Conservation (phyloP, 2,888 invertebrate genomes). For the Cephus pulcher region DNA sequence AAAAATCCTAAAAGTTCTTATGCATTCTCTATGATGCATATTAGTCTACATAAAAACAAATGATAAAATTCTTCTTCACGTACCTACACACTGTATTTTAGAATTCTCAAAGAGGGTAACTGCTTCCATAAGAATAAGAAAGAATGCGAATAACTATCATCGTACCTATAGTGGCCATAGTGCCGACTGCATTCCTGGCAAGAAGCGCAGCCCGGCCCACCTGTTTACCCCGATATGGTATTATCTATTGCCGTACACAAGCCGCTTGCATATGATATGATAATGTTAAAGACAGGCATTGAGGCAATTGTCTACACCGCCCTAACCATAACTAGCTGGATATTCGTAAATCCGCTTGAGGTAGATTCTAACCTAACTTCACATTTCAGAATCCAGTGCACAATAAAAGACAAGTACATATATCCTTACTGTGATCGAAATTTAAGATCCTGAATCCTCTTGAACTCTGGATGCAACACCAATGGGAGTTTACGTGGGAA, state of each 20-base stretch:
- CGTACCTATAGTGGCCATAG: slow-evolving; percentile 16
- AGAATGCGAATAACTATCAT: slow-evolving; percentile 3
- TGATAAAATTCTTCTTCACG: neutral
- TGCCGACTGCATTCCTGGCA: slow-evolving; percentile 11
- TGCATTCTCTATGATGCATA: neutral
- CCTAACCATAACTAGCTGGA: slow-evolving; percentile 22
- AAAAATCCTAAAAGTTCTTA: neutral
- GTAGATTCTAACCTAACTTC: slow-evolving; percentile 7
- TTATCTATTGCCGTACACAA: slow-evolving; percentile 29
- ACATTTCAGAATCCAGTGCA: neutral
- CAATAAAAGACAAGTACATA: neutral
- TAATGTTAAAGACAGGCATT: slow-evolving; percentile 34
- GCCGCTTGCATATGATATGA: slow-evolving; percentile 31
- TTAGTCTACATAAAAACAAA: neutral
- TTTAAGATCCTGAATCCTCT: neutral
- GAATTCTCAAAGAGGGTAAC: neutral
- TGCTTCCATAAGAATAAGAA: neutral
- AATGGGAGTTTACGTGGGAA: neutral
- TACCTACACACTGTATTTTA: neutral
- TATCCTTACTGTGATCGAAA: neutral
- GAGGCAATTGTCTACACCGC: slow-evolving; percentile 24
- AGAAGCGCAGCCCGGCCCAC: slow-evolving; percentile 29
- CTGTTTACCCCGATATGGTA: slow-evolving; percentile 44
- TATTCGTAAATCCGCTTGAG: slow-evolving; percentile 22
- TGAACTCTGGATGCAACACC: neutral